Percentiles rank a stretch among this genome's conserved stretches.
Evolutionary conservation across 35 echinoderm and acorn worm species (phyloP).

Genomic region (Ophiothrix spiculata): DNA sequence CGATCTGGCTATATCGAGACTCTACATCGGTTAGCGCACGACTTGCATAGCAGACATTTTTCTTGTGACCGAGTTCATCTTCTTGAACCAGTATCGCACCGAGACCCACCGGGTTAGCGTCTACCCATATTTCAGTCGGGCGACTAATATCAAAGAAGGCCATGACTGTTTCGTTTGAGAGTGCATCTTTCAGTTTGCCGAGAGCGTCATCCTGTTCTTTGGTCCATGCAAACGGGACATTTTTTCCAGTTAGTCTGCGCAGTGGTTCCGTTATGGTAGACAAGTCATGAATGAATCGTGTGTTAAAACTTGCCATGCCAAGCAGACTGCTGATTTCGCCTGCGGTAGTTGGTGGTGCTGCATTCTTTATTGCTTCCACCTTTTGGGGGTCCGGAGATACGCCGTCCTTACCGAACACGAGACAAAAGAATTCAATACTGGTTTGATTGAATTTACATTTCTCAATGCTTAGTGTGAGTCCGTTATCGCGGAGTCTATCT

Average conservation of each 20-base stretch:
- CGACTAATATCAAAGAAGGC: slow-evolving; percentile 42
- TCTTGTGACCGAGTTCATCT: neutral
- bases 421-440: slow-evolving; percentile 35
- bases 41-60: slow-evolving; percentile 36
- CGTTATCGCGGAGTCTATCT: slow-evolving; percentile 27
- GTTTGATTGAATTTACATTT: slow-evolving; percentile 68
- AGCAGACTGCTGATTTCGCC: slow-evolving; percentile 68
- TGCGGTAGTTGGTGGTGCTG: slow-evolving; percentile 23
- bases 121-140: slow-evolving; percentile 37
- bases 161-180: slow-evolving; percentile 25
- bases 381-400: slow-evolving; percentile 64
- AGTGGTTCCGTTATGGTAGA: slow-evolving; percentile 55
- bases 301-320: slow-evolving; percentile 61
- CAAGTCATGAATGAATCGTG: slow-evolving; percentile 48
- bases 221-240: slow-evolving; percentile 31
- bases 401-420: slow-evolving; percentile 47
- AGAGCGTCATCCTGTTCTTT: slow-evolving; percentile 19
- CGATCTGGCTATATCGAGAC: slow-evolving; percentile 40
- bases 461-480: slow-evolving; percentile 35
- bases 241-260: slow-evolving; percentile 31
- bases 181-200: slow-evolving; percentile 23
- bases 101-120: slow-evolving; percentile 52
- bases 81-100: slow-evolving; percentile 39
- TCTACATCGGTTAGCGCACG: slow-evolving; percentile 25
- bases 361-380: slow-evolving; percentile 48